phyloP scores from a whole-genome alignment of 2,797 vertebrate genomes.

The Chaunax sp. region DNA sequence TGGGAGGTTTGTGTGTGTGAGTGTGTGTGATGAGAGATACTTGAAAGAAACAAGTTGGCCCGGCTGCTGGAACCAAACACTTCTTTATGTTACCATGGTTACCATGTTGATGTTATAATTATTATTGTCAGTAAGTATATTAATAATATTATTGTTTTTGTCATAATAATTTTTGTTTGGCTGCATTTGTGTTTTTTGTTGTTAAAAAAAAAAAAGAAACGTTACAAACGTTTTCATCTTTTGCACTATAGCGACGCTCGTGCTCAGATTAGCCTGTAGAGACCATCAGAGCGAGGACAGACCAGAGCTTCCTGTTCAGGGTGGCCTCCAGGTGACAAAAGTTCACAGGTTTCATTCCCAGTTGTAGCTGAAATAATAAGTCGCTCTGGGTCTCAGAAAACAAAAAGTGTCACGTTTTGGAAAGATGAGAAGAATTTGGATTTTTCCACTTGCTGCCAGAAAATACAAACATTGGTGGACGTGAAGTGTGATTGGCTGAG shows the following conservation, averaged over 20 bases:
- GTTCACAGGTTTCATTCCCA: constrained; percentile 17
- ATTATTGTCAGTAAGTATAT: constrained; percentile 79
- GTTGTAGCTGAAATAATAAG: not conserved
- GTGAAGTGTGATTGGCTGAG: not conserved
- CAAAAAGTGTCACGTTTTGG: too few species aligned
- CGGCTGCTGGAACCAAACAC: constrained; percentile 98
- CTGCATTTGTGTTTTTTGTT: constrained; percentile 61
- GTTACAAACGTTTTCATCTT: constrained; percentile 88
- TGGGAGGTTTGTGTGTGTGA: constrained; percentile 53
- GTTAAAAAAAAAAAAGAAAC: constrained; percentile 68
- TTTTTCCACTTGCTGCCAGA: too few species aligned
- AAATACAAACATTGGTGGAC: not conserved
- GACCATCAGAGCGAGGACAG: constrained; percentile 64
- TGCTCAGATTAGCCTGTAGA: constrained; percentile 82
- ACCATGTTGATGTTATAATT: constrained; percentile 67
- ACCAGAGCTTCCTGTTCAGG: constrained; percentile 14
- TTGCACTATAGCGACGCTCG: constrained; percentile 95
- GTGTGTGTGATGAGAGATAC: constrained; percentile 89
- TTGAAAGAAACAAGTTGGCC: constrained; percentile 99
- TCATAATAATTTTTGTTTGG: constrained; percentile 69
- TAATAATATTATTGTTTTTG: constrained; percentile 74
- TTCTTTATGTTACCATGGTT: constrained; percentile 90
- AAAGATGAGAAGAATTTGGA: too few species aligned
- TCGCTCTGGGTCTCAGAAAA: not conserved
- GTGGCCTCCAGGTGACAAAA: not conserved